A percentile compares a stretch with the other conserved stretches of the same genome.
Evolutionary conservation across 2,888 invertebrate genomes (phyloP).

Genomic region (Erebia aethiops): DNA sequence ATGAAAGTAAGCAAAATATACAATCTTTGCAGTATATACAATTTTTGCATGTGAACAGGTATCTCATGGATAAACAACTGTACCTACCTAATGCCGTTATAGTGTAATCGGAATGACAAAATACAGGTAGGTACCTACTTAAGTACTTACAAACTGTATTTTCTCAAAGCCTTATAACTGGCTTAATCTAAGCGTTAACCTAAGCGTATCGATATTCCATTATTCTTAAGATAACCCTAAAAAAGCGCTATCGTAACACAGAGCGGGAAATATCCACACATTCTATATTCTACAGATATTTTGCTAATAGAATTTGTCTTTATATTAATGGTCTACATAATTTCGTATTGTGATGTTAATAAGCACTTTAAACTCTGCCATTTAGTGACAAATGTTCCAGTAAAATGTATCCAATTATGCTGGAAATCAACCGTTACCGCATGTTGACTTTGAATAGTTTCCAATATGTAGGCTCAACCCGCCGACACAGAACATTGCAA

Average conservation of each 20-base stretch:
- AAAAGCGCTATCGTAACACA: constrained; percentile 12
- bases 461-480: too few relatives aligned
- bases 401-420: constrained; percentile 48
- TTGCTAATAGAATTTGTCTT: constrained; percentile 29
- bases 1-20: too few relatives aligned
- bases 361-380: constrained; percentile 42
- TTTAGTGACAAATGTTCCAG: constrained; percentile 54
- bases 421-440: constrained; percentile 17
- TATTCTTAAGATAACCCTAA: constrained; percentile 4
- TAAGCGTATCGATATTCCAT: constrained; percentile 22
- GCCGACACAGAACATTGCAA: too few relatives aligned
- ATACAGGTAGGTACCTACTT: neutral
- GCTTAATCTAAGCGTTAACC: constrained; percentile 11
- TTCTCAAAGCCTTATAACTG: constrained; percentile 1
- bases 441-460: constrained; percentile 3
- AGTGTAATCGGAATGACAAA: too few relatives aligned
- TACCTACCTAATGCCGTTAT: too few relatives aligned
- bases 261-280: neutral
- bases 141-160: constrained; percentile 8
- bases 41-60: too few relatives aligned
- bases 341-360: constrained; percentile 67
- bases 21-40: too few relatives aligned
- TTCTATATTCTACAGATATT: neutral
- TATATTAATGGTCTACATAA: constrained; percentile 28
- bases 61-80: too few relatives aligned